phyloP scores from a whole-genome alignment of 92 coral and sea anemone species.

The Anthopleura xanthogrammica region DNA sequence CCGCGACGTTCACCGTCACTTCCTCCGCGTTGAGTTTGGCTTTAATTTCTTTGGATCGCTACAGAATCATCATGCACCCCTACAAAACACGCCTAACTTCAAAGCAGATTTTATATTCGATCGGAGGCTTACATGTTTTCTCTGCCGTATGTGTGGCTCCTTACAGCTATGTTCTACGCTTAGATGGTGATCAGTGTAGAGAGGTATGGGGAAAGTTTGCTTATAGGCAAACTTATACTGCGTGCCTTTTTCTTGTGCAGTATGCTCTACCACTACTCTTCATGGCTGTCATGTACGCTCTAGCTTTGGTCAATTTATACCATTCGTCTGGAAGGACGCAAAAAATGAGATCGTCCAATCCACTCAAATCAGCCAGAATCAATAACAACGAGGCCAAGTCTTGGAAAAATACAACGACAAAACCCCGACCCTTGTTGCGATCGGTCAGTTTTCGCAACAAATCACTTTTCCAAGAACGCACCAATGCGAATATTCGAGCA shows the following conservation, averaged over 20 bases:
- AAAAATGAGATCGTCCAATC: conserved; percentile 28
- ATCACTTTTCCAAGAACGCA: not conserved
- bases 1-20: conserved; percentile 72
- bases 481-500: conserved; percentile 52
- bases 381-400: not conserved
- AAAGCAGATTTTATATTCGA: conserved; percentile 53
- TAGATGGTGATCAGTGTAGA: conserved; percentile 43
- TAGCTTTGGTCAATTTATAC: conserved; percentile 63
- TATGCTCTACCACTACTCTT: conserved; percentile 74
- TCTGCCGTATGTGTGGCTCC: conserved; percentile 66
- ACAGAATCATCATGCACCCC: conserved; percentile 87
- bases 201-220: conserved; percentile 80
- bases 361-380: not conserved
- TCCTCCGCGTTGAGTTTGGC: conserved; percentile 86
- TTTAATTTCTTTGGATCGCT: conserved; percentile 85
- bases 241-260: conserved; percentile 65
- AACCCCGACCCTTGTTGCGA: conserved; percentile 11
- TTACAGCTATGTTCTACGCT: conserved; percentile 57
- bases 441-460: conserved; percentile 26
- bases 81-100: conserved; percentile 70
- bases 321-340: conserved; percentile 38
- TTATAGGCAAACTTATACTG: conserved; percentile 73
- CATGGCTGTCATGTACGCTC: conserved; percentile 73
- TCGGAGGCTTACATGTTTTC: conserved; percentile 41
- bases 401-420: not conserved